Evolutionary conservation across 2,113 vertebrate genomes (phyloP).

Genomic region (Cephalopholis sonnerati): DNA sequence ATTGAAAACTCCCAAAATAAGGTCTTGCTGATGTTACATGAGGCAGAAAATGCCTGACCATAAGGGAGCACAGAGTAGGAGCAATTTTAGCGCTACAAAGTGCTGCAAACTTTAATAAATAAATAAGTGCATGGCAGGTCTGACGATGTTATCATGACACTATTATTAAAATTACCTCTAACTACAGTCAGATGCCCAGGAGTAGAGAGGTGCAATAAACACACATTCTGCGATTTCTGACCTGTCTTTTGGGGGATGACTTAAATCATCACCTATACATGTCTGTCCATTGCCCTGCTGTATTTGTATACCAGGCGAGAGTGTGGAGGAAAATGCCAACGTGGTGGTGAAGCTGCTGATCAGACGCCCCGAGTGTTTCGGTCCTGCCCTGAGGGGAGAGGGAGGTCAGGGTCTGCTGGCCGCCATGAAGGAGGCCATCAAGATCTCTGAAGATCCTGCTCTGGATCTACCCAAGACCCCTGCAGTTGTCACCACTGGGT

Average conservation of each 20-base stretch:
- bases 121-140: too few species aligned
- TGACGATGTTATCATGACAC: too few species aligned
- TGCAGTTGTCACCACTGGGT: slow-evolving; percentile 67
- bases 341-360: slow-evolving; percentile 99
- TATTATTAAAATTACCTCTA: too few species aligned
- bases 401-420: slow-evolving; percentile 94
- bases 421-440: slow-evolving; percentile 95
- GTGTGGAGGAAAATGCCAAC: slow-evolving; percentile 97
- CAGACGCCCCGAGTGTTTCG: slow-evolving; percentile 95
- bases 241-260: not conserved
- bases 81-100: too few species aligned
- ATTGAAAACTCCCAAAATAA: too few species aligned
- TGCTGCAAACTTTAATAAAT: too few species aligned
- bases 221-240: not conserved
- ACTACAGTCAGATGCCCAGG: too few species aligned
- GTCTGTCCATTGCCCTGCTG: not conserved
- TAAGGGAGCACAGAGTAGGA: too few species aligned
- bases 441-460: slow-evolving; percentile 93
- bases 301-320: slow-evolving; percentile 88
- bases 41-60: too few species aligned
- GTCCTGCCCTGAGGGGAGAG: slow-evolving; percentile 95
- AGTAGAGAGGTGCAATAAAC: too few species aligned
- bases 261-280: not conserved
- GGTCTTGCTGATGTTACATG: too few species aligned
- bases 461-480: slow-evolving; percentile 88